These are phyloP conservation scores for Drosophila niveifrons DNA, from an alignment of 2,888 invertebrate species.

Conservation along the genomic window DNA sequence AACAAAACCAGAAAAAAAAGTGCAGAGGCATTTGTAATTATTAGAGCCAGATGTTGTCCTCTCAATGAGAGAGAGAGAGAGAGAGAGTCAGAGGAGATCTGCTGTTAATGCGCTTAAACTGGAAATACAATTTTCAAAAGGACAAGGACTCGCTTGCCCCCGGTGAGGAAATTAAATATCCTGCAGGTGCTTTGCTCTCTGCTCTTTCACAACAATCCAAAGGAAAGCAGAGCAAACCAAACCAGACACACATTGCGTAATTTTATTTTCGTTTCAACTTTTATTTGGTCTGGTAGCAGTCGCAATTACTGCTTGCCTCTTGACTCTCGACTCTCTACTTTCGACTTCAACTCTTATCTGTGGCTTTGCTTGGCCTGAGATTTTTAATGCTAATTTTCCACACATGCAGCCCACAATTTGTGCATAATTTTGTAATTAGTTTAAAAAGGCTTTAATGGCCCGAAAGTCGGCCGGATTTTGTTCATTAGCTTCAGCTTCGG, in stretches of 20 bases:
- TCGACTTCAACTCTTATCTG: conserved; percentile 33
- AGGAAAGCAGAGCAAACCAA: not conserved
- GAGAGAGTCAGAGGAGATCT: conserved; percentile 3
- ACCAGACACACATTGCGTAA: conserved; percentile 16
- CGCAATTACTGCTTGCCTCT: conserved; percentile 9
- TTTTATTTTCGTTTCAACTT: conserved; percentile 31
- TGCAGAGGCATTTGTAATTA: conserved; percentile 51
- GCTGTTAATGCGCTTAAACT: conserved; percentile 42
- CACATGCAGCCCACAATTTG: conserved; percentile 48
- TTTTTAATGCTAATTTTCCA: conserved; percentile 24
- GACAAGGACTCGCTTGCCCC: conserved; percentile 29
- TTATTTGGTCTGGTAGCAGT: conserved; percentile 33
- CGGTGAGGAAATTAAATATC: conserved; percentile 73
- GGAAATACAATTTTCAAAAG: conserved; percentile 54
- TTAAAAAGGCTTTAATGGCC: conserved; percentile 64
- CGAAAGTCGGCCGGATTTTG: conserved; percentile 23
- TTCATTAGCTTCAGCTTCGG: conserved; percentile 33
- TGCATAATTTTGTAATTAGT: conserved; percentile 75
- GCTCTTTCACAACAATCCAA: not conserved
- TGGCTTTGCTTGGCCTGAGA: conserved; percentile 22
- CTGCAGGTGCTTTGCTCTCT: conserved; percentile 38
- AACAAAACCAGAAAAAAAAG: conserved; percentile 11
- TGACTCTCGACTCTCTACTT: not conserved
- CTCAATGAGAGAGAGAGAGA: too few relatives aligned
- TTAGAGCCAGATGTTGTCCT: conserved; percentile 6